Base-by-base conservation (phyloP, 2,888 invertebrate species). In the Caenorhabditis sp. region DNA sequence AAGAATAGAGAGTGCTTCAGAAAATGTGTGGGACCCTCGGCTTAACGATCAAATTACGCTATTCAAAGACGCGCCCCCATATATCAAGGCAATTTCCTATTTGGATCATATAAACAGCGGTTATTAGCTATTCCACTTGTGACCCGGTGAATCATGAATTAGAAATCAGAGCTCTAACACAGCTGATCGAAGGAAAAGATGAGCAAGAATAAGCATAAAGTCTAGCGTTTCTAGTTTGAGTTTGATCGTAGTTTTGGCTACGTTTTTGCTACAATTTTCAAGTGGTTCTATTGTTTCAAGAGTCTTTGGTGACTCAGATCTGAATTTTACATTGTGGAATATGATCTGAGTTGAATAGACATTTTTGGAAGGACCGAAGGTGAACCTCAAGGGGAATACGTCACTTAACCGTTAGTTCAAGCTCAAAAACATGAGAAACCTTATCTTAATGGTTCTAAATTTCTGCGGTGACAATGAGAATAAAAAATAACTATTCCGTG, bases 31-130 rank as follows among this genome's bases (percentile, higher is more conserved):
- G 50, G 64, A 77, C 68, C 62, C 77, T 53, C 68, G 61, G 60
- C 20, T 56, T 35, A 62, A 67, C 62, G 77, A 77, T 77, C 77
- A 56, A 67, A 56, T 77, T 77, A 69, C 77, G 55, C 64, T 69
- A 77, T 69, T 77, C 77, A 79, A 67, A 65, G n/a, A 70, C 64
- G 53, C 70, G 78, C 70, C 65, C 70, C 69, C 78, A 64, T 64
- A 71, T 71, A 70, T 71, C 79, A 69, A 56, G 37, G 26, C 69
- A 77, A 77, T 77, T 77, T 77, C 77, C 77, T 77, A 69, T 77
- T 77, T 47, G 77, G 77, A 77, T 77, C 77, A 56, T 18, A 77
- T 77, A 67, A 26, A 53, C 67, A 67, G 50, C 47, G 61, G 61
- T 28, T 67, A 76, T 76, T 67, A 67, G 67, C 53, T 5, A 76